Conservation (phyloP, 2,888 invertebrate species). For the Apamea anceps region DNA sequence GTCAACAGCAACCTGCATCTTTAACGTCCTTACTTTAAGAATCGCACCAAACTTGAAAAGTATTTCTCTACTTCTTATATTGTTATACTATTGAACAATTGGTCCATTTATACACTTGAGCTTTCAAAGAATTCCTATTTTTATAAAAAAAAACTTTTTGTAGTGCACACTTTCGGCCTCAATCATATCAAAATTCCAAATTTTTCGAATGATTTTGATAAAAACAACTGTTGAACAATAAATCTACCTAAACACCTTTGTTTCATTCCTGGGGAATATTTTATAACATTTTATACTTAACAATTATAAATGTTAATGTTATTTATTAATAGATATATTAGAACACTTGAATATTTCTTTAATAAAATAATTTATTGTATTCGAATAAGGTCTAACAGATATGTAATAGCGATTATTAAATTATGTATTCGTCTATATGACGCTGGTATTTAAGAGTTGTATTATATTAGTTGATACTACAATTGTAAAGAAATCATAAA, state of each 20-base stretch:
- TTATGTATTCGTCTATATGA: conserved; percentile 86
- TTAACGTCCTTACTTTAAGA: conserved; percentile 43
- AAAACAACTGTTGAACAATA: conserved; percentile 69
- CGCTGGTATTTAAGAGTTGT: conserved; percentile 86
- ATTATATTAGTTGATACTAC: conserved; percentile 74
- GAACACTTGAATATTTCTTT: conserved; percentile 82
- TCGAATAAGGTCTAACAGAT: conserved; percentile 85
- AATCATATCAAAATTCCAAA: conserved; percentile 85
- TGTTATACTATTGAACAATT: conserved; percentile 76
- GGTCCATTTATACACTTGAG: conserved; percentile 88
- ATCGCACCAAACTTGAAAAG: conserved; percentile 58
- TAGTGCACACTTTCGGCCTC: conserved; percentile 81
- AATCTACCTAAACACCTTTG: conserved; percentile 70
- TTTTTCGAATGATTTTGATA: conserved; percentile 74
- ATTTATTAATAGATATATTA: conserved; percentile 77
- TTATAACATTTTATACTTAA: conserved; percentile 71
- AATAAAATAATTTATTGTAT: conserved; percentile 80
- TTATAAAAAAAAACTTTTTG: conserved; percentile 86
- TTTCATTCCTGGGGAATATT: conserved; percentile 79
- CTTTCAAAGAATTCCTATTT: conserved; percentile 88
- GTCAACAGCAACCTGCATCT: conserved; percentile 4
- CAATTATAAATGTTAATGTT: conserved; percentile 77
- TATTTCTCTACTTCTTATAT: conserved; percentile 68
- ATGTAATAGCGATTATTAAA: conserved; percentile 76
- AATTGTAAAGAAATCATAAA: conserved; percentile 73